A percentile compares a stretch with the other conserved stretches of the same genome.
phyloP scores from a whole-genome alignment of 2,113 vertebrate genomes.

The Triplophysa siluroides region DNA sequence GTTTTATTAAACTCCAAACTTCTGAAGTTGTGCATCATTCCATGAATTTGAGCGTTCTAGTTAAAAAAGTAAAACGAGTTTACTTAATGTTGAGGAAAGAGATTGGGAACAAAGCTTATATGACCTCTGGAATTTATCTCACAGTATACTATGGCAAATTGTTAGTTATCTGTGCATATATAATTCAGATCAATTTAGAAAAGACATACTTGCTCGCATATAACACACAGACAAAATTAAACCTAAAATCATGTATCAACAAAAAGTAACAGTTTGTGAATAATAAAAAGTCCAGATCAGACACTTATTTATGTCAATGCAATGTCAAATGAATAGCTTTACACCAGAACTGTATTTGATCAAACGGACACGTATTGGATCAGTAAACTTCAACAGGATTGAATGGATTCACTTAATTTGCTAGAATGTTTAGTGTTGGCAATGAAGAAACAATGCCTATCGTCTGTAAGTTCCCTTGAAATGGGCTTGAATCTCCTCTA shows the following conservation, averaged over 20 bases:
- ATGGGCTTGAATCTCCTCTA: conserved; percentile 87
- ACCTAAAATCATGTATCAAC: neutral
- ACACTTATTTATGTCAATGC: neutral
- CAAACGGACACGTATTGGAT: neutral
- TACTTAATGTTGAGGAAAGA: neutral
- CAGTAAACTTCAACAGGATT: neutral
- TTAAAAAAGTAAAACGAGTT: neutral
- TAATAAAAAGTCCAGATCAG: neutral
- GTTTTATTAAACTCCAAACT: neutral
- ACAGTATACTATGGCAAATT: neutral
- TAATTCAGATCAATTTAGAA: neutral
- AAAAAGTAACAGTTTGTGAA: neutral
- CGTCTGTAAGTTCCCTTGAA: conserved; percentile 73
- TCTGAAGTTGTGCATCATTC: no score
- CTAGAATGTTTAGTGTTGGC: neutral
- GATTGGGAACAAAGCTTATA: conserved; percentile 9
- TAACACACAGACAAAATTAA: neutral
- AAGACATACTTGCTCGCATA: neutral
- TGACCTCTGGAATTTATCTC: neutral
- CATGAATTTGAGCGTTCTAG: no score
- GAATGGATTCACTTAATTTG: neutral
- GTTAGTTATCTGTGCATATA: neutral
- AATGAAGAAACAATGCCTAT: conserved; percentile 33
- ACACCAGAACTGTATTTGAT: neutral
- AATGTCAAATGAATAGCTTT: neutral